These are phyloP conservation scores for Agrenia bidenticulata DNA, from an alignment of 2,888 invertebrate species.

Conservation along the genomic window DNA sequence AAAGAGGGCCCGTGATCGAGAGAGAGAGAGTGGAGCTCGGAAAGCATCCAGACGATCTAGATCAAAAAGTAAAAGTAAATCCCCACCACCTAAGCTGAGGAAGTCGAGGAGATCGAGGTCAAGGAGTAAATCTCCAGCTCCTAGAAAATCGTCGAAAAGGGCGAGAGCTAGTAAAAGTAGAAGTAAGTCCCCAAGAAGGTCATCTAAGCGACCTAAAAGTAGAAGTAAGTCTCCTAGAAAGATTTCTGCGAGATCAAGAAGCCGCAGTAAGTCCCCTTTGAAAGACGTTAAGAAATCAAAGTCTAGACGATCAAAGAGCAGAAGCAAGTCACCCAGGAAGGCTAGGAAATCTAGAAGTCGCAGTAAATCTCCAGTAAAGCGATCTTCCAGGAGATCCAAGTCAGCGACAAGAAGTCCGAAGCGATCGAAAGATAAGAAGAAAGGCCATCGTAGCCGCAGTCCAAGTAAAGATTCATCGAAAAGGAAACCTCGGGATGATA, in stretches of 20 bases:
- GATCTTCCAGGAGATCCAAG: constrained; percentile 13
- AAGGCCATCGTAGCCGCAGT: constrained; percentile 12
- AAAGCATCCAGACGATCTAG: background rate
- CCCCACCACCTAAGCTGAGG: background rate
- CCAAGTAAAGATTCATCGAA: constrained; percentile 29
- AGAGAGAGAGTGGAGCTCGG: background rate
- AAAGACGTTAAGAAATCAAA: constrained; percentile 17
- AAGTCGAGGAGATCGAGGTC: constrained; percentile 21
- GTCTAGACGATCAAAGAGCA: constrained; percentile 32
- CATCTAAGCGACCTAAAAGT: background rate
- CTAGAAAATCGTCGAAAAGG: constrained; percentile 1
- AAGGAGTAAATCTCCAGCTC: constrained; percentile 26
- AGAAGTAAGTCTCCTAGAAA: constrained; percentile 35
- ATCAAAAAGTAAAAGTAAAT: constrained; percentile 11
- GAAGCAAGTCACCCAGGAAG: constrained; percentile 9
- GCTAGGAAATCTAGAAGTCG: constrained; percentile 20
- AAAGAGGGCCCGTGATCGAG: background rate
- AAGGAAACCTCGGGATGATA: constrained; percentile 27
- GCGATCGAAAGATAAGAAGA: constrained; percentile 13
- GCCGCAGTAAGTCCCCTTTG: constrained; percentile 1
- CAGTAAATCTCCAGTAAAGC: constrained; percentile 17
- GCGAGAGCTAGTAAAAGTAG: constrained; percentile 1
- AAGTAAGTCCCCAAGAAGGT: constrained; percentile 1
- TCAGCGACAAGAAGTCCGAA: constrained; percentile 27
- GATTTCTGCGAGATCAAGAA: constrained; percentile 33